Percentiles rank a stretch among this genome's conserved stretches.
phyloP scores from a whole-genome alignment of 2,113 vertebrate species.

The human region GRCh38 chrX:16454501-16455000 shows the following conservation, averaged over 20 bases:
- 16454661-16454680: conserved; percentile 38
- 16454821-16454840: neutral
- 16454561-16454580: too few species aligned
- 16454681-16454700: conserved; percentile 38
- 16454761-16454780: conserved; percentile 42
- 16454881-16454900: conserved; percentile 36
- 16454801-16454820: conserved; percentile 61
- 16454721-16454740: conserved; percentile 63
- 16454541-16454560: too few species aligned
- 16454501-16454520: too few species aligned
- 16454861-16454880: conserved; percentile 14
- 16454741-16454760: conserved; percentile 64
- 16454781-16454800: neutral
- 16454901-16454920: neutral
- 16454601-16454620: neutral
- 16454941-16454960: neutral
- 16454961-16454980: neutral
- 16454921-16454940: conserved; percentile 28
- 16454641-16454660: neutral
- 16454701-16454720: conserved; percentile 39
- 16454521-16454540: too few species aligned
- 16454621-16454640: neutral
- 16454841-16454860: neutral
- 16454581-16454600: too few species aligned
- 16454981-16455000: neutral